These are phyloP conservation scores for Rhabdophis nuchalis DNA, from an alignment of 2,797 vertebrate species.

Conservation along the genomic window DNA sequence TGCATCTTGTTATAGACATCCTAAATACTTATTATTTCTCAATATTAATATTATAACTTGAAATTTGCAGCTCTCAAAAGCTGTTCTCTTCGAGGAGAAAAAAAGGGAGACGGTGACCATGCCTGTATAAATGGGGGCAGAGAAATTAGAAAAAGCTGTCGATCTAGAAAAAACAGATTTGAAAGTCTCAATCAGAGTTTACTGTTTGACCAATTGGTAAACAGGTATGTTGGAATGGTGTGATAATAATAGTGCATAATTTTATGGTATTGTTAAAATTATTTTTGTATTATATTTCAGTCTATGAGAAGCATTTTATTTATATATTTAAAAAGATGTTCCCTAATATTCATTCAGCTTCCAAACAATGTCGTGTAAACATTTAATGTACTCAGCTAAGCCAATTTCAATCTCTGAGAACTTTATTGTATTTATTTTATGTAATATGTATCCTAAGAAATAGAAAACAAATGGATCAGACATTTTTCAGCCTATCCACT, in stretches of 20 bases:
- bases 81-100: constrained; percentile 83
- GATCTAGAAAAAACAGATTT: constrained; percentile 93
- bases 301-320: neutral
- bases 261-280: neutral
- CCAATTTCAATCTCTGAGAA: neutral
- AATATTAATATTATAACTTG: constrained; percentile 64
- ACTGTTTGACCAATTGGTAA: constrained; percentile 98
- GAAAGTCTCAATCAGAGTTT: constrained; percentile 97
- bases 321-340: neutral
- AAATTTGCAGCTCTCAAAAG: constrained; percentile 84
- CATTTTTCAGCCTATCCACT: neutral
- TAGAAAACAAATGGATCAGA: neutral
- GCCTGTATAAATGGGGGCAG: constrained; percentile 93
- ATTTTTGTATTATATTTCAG: neutral
- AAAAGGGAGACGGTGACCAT: constrained; percentile 85
- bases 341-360: neutral
- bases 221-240: constrained; percentile 82
- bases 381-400: neutral
- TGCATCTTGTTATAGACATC: neutral
- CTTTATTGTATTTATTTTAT: neutral
- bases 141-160: constrained; percentile 93
- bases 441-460: neutral
- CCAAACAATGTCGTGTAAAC: neutral
- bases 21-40: constrained; percentile 44
- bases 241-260: neutral